Conservation (phyloP, 2,797 vertebrate species). For the Lacerta agilis region DNA sequence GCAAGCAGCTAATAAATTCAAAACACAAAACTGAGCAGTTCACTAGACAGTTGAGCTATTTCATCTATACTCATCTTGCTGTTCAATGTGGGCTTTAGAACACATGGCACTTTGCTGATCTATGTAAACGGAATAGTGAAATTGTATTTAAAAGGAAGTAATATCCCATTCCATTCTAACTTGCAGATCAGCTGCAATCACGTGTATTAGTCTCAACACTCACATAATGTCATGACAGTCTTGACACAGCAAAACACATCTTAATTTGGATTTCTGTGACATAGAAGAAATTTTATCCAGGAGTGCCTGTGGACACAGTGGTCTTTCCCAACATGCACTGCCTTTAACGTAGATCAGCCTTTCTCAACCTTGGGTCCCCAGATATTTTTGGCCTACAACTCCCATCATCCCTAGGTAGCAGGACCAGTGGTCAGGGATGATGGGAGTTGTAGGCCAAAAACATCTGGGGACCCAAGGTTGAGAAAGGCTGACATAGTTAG, state of each 20-base stretch:
- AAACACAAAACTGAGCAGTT: background rate
- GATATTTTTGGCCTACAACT: too few species aligned
- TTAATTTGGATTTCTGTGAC: background rate
- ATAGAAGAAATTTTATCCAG: too few species aligned
- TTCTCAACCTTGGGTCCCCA: too few species aligned
- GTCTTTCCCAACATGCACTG: too few species aligned
- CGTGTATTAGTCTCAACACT: background rate
- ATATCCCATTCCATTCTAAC: background rate
- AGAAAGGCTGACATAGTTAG: too few species aligned
- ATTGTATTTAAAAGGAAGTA: background rate
- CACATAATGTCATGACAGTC: background rate
- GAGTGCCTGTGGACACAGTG: too few species aligned
- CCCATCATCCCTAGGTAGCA: too few species aligned
- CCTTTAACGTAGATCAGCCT: too few species aligned
- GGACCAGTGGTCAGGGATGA: too few species aligned
- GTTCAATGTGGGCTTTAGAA: background rate
- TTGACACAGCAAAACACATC: background rate
- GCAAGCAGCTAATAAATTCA: background rate
- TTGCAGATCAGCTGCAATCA: conserved; percentile 24
- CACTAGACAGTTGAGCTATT: background rate
- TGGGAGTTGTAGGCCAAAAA: too few species aligned
- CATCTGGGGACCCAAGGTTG: too few species aligned
- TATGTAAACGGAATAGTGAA: background rate
- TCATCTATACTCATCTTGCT: background rate
- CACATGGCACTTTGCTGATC: accelerated